Evolutionary conservation across 1,140 invertebrate species (phyloP).

Genomic region (Grapholita molesta): DNA sequence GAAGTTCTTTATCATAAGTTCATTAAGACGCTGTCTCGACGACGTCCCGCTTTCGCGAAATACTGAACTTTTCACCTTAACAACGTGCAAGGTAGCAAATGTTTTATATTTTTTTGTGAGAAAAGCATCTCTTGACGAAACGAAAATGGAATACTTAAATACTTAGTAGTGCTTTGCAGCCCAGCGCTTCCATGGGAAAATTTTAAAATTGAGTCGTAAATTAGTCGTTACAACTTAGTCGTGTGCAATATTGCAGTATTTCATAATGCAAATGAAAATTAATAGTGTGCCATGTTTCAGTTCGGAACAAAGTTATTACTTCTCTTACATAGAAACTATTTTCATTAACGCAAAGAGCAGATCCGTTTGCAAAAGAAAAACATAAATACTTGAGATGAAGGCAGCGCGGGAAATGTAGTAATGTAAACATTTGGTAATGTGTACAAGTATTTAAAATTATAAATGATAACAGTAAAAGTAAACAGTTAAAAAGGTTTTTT

Average conservation of each 20-base stretch:
- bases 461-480: too few relatives aligned
- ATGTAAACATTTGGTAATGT: too few relatives aligned
- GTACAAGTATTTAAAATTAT: too few relatives aligned
- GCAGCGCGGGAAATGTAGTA: too few relatives aligned
- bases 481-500: too few relatives aligned
- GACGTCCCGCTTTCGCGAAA: constrained; percentile 34
- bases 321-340: neutral
- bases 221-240: neutral
- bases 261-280: neutral
- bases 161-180: constrained; percentile 10
- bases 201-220: neutral
- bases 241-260: neutral
- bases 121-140: constrained; percentile 11
- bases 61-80: constrained; percentile 42
- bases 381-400: too few relatives aligned
- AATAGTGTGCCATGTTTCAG: neutral
- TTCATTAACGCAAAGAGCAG: neutral
- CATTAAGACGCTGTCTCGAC: constrained; percentile 38
- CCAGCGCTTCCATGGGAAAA: neutral
- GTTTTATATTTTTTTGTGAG: constrained; percentile 16
- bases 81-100: constrained; percentile 22
- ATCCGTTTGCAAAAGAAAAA: neutral
- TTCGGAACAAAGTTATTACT: neutral
- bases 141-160: constrained; percentile 15
- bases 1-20: constrained; percentile 56